Percentiles rank a stretch among this genome's conserved stretches.
These are phyloP conservation scores for Odontesthes bonariensis DNA, from an alignment of 2,113 vertebrate genomes.

Conservation along the genomic window DNA sequence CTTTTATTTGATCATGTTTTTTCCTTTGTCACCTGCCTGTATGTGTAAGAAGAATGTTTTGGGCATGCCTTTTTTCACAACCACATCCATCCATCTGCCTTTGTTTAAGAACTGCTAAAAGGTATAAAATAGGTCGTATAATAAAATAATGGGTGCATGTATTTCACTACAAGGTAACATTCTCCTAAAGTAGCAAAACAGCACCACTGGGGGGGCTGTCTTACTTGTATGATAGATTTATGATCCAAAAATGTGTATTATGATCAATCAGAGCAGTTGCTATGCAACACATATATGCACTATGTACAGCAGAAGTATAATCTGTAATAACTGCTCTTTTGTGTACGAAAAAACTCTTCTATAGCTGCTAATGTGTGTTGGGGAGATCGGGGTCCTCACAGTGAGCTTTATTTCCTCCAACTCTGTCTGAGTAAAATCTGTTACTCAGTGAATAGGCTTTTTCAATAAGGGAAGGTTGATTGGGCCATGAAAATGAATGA, in stretches of 20 bases:
- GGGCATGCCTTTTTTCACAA: too few relatives aligned
- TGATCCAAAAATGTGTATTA: background rate
- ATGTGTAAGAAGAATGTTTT: too few relatives aligned
- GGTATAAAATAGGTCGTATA: background rate
- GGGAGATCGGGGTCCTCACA: background rate
- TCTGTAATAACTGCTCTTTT: too few relatives aligned
- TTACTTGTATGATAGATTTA: background rate
- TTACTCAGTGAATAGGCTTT: background rate
- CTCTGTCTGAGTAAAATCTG: conserved; percentile 10
- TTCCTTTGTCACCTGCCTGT: too few relatives aligned
- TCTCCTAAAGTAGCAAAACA: background rate
- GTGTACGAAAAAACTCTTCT: background rate
- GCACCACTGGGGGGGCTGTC: background rate
- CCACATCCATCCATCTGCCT: too few relatives aligned
- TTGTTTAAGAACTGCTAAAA: background rate
- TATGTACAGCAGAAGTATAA: background rate
- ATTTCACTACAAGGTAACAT: background rate
- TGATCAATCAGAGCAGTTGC: background rate
- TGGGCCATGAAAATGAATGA: background rate
- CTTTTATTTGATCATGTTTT: too few relatives aligned
- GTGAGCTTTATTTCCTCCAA: background rate
- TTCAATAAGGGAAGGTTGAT: background rate
- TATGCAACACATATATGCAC: background rate
- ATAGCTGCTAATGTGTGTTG: background rate
- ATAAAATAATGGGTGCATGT: background rate